Percentiles rank a stretch among this genome's conserved stretches.
Conservation (phyloP, 1,140 invertebrate genomes). For the Drosophila melanogaster region DNA sequence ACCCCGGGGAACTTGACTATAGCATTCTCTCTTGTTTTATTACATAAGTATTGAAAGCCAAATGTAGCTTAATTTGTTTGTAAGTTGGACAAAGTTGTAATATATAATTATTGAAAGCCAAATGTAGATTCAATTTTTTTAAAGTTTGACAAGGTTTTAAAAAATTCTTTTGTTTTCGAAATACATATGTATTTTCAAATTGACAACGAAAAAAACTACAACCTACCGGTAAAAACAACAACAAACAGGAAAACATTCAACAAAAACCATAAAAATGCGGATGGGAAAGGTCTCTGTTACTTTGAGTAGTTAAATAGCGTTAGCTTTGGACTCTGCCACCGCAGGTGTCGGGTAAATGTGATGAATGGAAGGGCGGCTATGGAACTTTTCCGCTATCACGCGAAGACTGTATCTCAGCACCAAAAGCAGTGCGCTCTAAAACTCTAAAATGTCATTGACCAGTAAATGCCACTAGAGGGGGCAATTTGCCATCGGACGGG, state of each 20-base stretch:
- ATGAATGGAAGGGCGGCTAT: conserved; percentile 15
- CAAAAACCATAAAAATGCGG: conserved; percentile 32
- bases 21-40: no score
- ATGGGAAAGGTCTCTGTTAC: conserved; percentile 63
- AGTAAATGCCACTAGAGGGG: conserved; percentile 72
- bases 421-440: conserved; percentile 23
- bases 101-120: no score
- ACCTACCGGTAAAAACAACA: neutral
- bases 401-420: conserved; percentile 37
- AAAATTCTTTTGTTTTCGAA: no score
- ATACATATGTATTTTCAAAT: no score
- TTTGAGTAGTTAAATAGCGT: conserved; percentile 66
- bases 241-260: conserved; percentile 8
- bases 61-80: no score
- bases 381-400: conserved; percentile 67
- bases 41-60: no score
- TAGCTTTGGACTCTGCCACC: conserved; percentile 55
- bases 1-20: no score
- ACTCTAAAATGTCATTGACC: conserved; percentile 79
- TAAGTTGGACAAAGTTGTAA: no score
- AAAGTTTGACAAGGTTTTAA: no score
- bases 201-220: no score
- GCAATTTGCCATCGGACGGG: conserved; percentile 45
- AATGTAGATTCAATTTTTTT: no score
- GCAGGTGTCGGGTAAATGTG: conserved; percentile 11